These are phyloP conservation scores for Rhynchomys soricoides DNA, from an alignment of 2,113 vertebrate species.

Conservation along the genomic window DNA sequence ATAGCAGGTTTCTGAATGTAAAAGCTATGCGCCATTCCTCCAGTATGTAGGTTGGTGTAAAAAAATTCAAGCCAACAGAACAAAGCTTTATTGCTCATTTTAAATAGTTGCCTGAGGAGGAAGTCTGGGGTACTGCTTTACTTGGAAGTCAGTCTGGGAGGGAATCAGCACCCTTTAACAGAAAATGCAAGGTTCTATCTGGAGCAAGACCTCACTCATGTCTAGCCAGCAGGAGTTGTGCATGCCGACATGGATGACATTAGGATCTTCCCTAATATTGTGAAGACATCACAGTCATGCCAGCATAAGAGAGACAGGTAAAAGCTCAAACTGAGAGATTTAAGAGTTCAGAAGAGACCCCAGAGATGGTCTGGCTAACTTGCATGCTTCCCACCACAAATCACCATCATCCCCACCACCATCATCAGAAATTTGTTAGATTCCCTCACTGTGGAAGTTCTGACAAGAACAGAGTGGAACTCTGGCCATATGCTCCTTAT, in stretches of 20 bases:
- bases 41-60: slow-evolving; percentile 34
- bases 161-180: slow-evolving; percentile 20
- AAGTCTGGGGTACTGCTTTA: slow-evolving; percentile 26
- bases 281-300: background rate
- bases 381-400: background rate
- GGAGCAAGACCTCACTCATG: slow-evolving; percentile 1
- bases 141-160: slow-evolving; percentile 47
- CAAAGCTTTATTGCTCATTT: slow-evolving; percentile 55
- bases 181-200: background rate
- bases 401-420: background rate
- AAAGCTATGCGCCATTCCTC: background rate
- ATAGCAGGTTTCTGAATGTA: background rate
- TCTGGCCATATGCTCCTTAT: background rate
- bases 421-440: background rate
- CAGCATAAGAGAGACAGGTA: background rate
- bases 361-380: background rate
- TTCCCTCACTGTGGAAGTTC: background rate
- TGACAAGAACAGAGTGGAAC: background rate
- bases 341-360: slow-evolving; percentile 18
- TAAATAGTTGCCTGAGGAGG: slow-evolving; percentile 43
- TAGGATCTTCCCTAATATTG: background rate
- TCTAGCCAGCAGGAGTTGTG: background rate
- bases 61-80: background rate
- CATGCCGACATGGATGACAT: background rate
- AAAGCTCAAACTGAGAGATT: background rate